Base-by-base conservation (phyloP, 2,797 vertebrate genomes). In the Manis crassicaudata region DNA sequence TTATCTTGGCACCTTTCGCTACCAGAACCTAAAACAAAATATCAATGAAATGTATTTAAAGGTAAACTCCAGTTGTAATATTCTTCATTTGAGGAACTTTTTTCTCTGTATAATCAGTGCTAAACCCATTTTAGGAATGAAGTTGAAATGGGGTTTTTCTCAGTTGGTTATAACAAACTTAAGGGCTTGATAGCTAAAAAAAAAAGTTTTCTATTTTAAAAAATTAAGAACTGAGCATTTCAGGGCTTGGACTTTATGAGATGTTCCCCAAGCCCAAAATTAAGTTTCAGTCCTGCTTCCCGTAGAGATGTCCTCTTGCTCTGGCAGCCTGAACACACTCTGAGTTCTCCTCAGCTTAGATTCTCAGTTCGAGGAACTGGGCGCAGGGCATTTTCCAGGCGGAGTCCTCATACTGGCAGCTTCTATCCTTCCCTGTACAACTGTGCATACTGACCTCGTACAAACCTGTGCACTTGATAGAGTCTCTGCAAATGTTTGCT, bases 31-130 rank as follows among this genome's bases (percentile, higher is more conserved):
- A 93, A 93, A 92, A 60, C 32, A 25, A 94, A 88, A 80, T 52
- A 94, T 20, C 83, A 81, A 58, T 56, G 92, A 94, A 83, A 95
- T 8, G 89, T 25, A 89, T 63, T 92, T 73, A 85, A 94, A 88
- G 75, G 93, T 50, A 63, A 97, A 96, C 90, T 60, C 10, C 62
- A 92, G 11, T 52, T 88, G 21, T 56, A 37, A 27, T 75, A 80
- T 65, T 87, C 95, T 96, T 92, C 46, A 63, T 29, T 72, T 79
- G 79, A 88, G 18, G 7, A 92, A 29, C 3, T 63, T 90, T 88
- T 90, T 88, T 93, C 35, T 92, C 86, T 92, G 90, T 94, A 62
- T 75, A 83, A 82, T 81, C 56, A 35, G 35, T 32, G 46, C 37
- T 88, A 95, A 58, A 40, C 18, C 23, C 54, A 83, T 56, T 95